Conservation (phyloP, 1,140 invertebrate genomes). For the Bathynomus jamesi region DNA sequence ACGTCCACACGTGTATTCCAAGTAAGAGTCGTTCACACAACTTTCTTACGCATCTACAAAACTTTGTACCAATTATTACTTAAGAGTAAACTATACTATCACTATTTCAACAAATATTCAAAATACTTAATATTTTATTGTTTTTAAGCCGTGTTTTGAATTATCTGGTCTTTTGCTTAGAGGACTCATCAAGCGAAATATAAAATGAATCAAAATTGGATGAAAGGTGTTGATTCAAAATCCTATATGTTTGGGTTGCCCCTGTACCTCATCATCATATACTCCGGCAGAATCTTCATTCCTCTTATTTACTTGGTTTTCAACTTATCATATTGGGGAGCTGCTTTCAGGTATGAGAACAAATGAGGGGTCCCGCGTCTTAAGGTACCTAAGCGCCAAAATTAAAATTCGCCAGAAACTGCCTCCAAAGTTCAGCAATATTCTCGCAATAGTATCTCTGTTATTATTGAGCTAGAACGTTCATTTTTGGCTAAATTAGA, state of each 20-base stretch:
- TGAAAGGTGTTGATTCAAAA: too few species aligned
- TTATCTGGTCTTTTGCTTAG: background rate
- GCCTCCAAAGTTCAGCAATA: too few species aligned
- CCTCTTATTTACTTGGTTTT: conserved; percentile 23
- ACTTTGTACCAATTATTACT: background rate
- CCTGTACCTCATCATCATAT: conserved; percentile 16
- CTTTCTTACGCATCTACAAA: background rate
- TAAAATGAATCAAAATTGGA: too few species aligned
- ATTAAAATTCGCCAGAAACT: too few species aligned
- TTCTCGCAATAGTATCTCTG: too few species aligned
- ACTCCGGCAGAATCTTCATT: conserved; percentile 22
- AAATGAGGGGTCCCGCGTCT: too few species aligned
- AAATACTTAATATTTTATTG: background rate
- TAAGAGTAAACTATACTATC: background rate
- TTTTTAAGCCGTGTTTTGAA: background rate
- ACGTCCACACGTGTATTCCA: conserved; percentile 13
- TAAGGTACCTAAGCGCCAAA: too few species aligned
- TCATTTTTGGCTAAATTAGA: too few species aligned
- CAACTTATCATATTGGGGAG: conserved; percentile 24
- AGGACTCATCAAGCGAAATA: too few species aligned
- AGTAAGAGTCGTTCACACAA: too few species aligned
- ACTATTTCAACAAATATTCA: background rate
- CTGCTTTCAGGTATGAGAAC: conserved; percentile 25
- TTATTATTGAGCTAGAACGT: too few species aligned
- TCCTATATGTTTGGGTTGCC: background rate